phyloP scores from a whole-genome alignment of 1,140 invertebrate genomes.

The Cataglyphis hispanica region DNA sequence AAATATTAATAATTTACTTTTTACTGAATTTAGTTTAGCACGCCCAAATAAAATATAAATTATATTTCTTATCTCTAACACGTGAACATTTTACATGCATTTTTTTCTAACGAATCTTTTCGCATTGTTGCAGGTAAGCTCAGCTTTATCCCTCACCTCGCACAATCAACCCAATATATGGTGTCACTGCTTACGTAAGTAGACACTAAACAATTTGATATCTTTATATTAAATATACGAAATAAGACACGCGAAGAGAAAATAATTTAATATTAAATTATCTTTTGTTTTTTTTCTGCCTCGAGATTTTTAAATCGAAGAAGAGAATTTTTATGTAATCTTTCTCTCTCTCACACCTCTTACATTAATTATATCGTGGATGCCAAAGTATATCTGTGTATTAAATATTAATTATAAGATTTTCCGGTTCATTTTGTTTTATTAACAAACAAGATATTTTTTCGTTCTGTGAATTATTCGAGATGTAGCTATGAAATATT shows the following conservation, averaged over 20 bases:
- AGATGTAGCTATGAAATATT: neutral
- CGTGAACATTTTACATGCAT: neutral
- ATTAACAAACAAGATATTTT: neutral
- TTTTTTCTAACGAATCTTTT: slow-evolving; percentile 21
- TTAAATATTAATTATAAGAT: no score
- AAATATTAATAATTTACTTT: neutral
- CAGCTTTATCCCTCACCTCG: neutral
- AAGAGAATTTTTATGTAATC: no score
- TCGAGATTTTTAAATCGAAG: no score
- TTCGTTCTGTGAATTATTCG: no score
- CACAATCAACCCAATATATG: neutral
- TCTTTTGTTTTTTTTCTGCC: no score
- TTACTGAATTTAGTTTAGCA: neutral
- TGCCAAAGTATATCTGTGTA: no score
- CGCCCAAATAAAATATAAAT: neutral
- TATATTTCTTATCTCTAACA: neutral
- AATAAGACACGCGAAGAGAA: neutral
- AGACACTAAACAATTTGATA: slow-evolving; percentile 8
- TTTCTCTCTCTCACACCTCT: no score
- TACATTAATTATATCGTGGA: no score
- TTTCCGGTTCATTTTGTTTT: neutral
- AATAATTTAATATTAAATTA: no score
- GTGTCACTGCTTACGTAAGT: slow-evolving; percentile 27
- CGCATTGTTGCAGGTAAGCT: slow-evolving; percentile 82
- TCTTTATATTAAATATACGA: neutral